Conservation (phyloP, 35 echinoderm and acorn worm species). For the Acanthaster planci region DNA sequence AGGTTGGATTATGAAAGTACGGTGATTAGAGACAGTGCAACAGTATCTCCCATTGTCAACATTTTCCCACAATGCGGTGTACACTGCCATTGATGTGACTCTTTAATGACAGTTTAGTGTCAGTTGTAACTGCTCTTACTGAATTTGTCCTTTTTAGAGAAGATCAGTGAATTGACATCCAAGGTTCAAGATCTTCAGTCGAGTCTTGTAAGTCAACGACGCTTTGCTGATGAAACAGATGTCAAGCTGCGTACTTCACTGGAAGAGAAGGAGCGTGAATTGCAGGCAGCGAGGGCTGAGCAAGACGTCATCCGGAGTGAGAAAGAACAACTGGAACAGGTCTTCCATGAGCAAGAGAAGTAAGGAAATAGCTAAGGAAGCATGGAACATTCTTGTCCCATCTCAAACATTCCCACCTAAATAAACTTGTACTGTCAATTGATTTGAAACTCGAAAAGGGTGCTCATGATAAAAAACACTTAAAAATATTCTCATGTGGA, state of each 20-base stretch:
- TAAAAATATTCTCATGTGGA: too few relatives aligned
- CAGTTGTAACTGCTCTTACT: too few relatives aligned
- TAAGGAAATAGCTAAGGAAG: conserved; percentile 2
- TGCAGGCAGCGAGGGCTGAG: conserved; percentile 59
- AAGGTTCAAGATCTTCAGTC: conserved; percentile 46
- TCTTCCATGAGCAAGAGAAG: conserved; percentile 94
- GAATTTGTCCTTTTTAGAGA: conserved; percentile 35
- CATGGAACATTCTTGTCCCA: too few relatives aligned
- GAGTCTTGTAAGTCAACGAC: conserved; percentile 6
- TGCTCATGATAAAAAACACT: too few relatives aligned
- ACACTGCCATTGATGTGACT: neutral
- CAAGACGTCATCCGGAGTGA: conserved; percentile 62
- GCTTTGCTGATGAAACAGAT: conserved; percentile 20
- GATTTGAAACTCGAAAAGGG: too few relatives aligned
- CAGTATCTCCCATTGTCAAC: neutral
- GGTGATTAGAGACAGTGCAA: too few relatives aligned
- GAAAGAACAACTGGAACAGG: conserved; percentile 86
- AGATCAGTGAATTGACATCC: conserved; percentile 31
- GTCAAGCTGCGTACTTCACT: neutral
- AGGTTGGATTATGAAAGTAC: too few relatives aligned
- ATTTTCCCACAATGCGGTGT: neutral
- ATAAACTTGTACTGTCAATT: too few relatives aligned
- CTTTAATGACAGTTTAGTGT: neutral
- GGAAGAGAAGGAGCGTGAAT: conserved; percentile 30
- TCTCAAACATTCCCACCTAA: too few relatives aligned